Percentiles rank a stretch among this genome's conserved stretches.
These are phyloP conservation scores for Neodiprion fabricii DNA, from an alignment of 1,140 invertebrate genomes.

Conservation along the genomic window DNA sequence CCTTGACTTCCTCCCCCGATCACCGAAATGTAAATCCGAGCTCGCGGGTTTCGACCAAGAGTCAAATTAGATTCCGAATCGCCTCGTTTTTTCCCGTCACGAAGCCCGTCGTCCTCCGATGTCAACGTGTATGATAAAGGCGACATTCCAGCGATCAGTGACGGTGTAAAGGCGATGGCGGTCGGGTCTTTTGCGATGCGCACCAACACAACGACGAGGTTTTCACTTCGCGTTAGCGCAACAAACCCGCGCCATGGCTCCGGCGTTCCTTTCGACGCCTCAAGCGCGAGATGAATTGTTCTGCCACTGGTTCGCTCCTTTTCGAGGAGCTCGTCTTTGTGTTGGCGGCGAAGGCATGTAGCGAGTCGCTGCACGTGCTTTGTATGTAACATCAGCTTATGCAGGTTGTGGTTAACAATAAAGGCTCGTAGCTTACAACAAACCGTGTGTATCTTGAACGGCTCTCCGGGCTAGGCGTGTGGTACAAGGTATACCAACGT, in stretches of 20 bases:
- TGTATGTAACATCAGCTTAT: background rate
- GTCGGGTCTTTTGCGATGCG: constrained; percentile 3
- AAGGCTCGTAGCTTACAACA: background rate
- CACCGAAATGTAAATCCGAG: too few relatives aligned
- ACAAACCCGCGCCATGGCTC: background rate
- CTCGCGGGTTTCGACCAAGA: too few relatives aligned
- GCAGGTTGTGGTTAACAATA: background rate
- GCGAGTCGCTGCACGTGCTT: background rate
- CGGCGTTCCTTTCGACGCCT: background rate
- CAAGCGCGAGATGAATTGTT: constrained; percentile 7
- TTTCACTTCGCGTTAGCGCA: constrained; percentile 6
- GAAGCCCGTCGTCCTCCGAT: too few relatives aligned
- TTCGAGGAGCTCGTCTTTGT: background rate
- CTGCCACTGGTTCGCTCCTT: background rate
- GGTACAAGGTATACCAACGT: too few relatives aligned
- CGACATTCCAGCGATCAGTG: background rate
- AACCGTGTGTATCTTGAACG: background rate
- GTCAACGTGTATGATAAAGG: background rate
- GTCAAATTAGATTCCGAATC: too few relatives aligned
- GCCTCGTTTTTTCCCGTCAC: too few relatives aligned
- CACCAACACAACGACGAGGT: background rate
- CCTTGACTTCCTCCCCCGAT: too few relatives aligned
- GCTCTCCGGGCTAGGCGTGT: too few relatives aligned
- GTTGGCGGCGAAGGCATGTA: background rate
- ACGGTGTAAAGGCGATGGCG: background rate